phyloP scores from a whole-genome alignment of 2,797 vertebrate genomes.

The Arrhamphus sclerolepis region DNA sequence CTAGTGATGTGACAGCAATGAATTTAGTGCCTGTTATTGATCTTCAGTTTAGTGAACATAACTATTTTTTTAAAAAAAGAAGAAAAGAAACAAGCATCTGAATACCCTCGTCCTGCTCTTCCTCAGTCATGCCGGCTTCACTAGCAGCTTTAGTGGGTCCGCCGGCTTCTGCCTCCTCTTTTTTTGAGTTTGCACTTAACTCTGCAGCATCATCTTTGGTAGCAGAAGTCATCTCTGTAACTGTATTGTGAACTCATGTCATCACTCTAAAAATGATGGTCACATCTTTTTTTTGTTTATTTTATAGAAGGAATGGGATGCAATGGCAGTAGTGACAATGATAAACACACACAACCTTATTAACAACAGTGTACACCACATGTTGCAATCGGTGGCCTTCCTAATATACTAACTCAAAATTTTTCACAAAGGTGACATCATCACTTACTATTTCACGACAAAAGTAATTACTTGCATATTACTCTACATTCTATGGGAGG shows the following conservation, averaged over 20 bases:
- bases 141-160: constrained; percentile 9
- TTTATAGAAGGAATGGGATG: constrained; percentile 31
- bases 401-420: no score
- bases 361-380: no score
- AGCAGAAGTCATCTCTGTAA: constrained; percentile 74
- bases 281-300: constrained; percentile 33
- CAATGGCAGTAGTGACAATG: constrained; percentile 49
- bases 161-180: constrained; percentile 35
- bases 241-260: constrained; percentile 68
- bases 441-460: no score
- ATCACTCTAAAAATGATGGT: constrained; percentile 37
- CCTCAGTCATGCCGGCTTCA: constrained; percentile 29
- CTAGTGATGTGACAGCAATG: constrained; percentile 60
- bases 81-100: constrained; percentile 20
- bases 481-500: no score
- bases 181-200: constrained; percentile 30
- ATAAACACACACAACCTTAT: neutral
- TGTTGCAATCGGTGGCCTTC: no score
- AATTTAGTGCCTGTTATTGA: constrained; percentile 45
- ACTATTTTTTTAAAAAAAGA: no score
- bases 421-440: no score
- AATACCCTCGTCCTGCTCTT: constrained; percentile 67
- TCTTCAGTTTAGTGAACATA: constrained; percentile 27
- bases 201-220: constrained; percentile 57
- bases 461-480: no score